Evolutionary conservation across 1,140 invertebrate species (phyloP), one percentile per base, ranked within the genome.

Genomic region (Diploscapter pachys): DNA sequence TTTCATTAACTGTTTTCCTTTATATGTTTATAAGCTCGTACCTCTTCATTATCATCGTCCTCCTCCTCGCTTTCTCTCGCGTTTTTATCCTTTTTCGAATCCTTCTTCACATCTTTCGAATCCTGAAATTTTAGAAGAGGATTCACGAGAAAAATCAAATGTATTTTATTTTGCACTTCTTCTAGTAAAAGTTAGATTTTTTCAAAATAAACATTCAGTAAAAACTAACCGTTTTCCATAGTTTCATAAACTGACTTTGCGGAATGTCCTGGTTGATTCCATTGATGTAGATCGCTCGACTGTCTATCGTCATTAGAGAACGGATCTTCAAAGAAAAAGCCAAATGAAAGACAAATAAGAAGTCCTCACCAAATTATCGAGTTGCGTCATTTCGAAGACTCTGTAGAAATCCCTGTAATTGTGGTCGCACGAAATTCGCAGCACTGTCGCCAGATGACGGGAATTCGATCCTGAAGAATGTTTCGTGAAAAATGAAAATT

Each of bases 321-420:
- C 9, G 31, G 5, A 64, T 6, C 53, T 69, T 13, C 13, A 69
- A 67, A 69, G 6, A 61, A 69, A 11, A 69, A 8, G 31, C 6
- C 8, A 8, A 31, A 31, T 9, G 31, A 53, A 9, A 9, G 51
- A 9, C n/a, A 9, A 54, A n/a, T 54, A 13, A 63, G 13, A 13
- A 61, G 69, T 31, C 56, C 79, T 79, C 11, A 52, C 63, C 5
- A 51, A 73, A 57, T 63, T 63, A 31, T 74, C 81, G n/a, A 82
- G 70, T 48, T 52, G 70, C 6, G 80, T 84, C 68, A 82, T 71
- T 65, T 82, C 82, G 61, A 82, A 84, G 9, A 77, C 81, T 53
- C 80, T 54, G 68, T 82, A 63, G 51, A 54, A 81, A 13, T 78
- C 9, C 48, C 64, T 5, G 70, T 75, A 82, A 49, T 79, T 69